Evolutionary conservation across 2,888 invertebrate species (phyloP).

Genomic region (Vannuccia rotundouncinata): DNA sequence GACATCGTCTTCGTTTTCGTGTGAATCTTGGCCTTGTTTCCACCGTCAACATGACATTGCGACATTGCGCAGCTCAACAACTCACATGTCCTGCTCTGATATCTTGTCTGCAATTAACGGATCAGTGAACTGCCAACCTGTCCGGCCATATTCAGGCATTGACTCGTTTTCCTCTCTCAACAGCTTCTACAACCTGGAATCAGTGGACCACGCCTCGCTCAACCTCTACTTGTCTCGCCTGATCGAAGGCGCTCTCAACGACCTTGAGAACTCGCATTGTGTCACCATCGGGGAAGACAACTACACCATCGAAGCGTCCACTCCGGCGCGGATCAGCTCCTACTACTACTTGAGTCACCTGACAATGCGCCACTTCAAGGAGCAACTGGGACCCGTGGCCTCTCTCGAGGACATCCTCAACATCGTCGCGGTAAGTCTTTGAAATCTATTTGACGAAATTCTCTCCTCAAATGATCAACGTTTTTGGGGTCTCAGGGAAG

Average conservation of each 20-base stretch:
- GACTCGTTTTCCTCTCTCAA: too few relatives aligned
- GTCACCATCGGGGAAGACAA: constrained; percentile 62
- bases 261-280: constrained; percentile 71
- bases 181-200: constrained; percentile 54
- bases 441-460: neutral
- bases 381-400: constrained; percentile 64
- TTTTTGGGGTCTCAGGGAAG: constrained; percentile 61
- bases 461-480: neutral
- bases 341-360: constrained; percentile 90
- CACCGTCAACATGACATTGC: too few relatives aligned
- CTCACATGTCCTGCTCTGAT: too few relatives aligned
- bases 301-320: constrained; percentile 63
- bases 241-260: constrained; percentile 70
- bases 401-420: constrained; percentile 68
- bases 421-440: constrained; percentile 63
- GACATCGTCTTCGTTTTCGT: too few relatives aligned
- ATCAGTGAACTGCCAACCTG: too few relatives aligned
- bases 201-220: constrained; percentile 53
- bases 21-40: too few relatives aligned
- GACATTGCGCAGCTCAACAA: too few relatives aligned
- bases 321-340: constrained; percentile 85
- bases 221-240: constrained; percentile 69
- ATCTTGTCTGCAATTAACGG: too few relatives aligned
- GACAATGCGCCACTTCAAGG: constrained; percentile 76
- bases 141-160: too few relatives aligned